Base-by-base conservation (phyloP, 2,888 invertebrate genomes). In the Drymonia ruficornis region DNA sequence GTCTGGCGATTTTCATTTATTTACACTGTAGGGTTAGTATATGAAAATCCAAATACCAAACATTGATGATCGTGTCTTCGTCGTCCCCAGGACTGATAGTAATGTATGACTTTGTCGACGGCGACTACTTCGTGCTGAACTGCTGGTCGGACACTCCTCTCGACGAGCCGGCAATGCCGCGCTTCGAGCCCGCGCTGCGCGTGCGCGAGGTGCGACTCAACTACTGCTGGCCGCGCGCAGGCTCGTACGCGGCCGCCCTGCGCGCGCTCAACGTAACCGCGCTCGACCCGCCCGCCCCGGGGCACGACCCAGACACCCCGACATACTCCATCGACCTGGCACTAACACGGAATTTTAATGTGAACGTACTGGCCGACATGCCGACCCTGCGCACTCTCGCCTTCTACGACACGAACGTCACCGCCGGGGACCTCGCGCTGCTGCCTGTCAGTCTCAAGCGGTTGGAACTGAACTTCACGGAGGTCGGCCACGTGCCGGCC, bases 311-410 rank as follows among this genome's bases (percentile, higher is more conserved):
- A 7, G 9, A 2, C 9, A 2, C 31, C 9, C 31, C 31, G 31
- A 31, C 31, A 31, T 31, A 31, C 12, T 31, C 12, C 12, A 12
- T 31, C 8, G 9, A 31, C 9, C 31, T 31, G 2, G 2, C 9
- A 8, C 31, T 31, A 8, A 31, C 2, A 2, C 7, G 9, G 31
- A 12, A 31, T 31, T 31, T 31, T 11, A 31, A 42, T 52, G 45
- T 53, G 23, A 31, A n/a, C 23, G 9, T 46, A 19, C 19, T 13
- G 0, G 1, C 61, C 63, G 53, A 51, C 60, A 42, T 42, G 36
- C 29, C 50, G 42, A 5, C 55, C 59, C 18, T 53, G 50, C 12
- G 15, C 5, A 12, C n/a, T 2, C 42, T 59, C 42, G 28, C n/a
- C 19, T 7, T 36, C 36, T 13, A 12, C 13, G 1, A 36, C 13